These are phyloP conservation scores for Eurosta solidaginis DNA, from an alignment of 1,140 invertebrate genomes.

Conservation along the genomic window DNA sequence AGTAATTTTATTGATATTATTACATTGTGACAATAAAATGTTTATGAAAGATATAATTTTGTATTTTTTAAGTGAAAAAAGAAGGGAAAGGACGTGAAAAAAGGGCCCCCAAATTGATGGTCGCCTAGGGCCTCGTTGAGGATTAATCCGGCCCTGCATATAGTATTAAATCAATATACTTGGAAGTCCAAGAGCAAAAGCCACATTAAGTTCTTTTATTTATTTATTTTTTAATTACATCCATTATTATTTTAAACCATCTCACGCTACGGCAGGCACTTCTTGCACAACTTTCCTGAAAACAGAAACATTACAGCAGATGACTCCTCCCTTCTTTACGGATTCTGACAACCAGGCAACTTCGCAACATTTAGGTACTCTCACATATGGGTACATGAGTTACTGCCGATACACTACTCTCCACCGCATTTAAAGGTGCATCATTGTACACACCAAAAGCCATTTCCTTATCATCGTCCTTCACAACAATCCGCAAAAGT, in stretches of 20 bases:
- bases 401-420: background rate
- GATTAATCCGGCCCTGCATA: no score
- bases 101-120: no score
- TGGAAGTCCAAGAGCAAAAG: background rate
- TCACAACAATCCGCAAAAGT: slow-evolving; percentile 32
- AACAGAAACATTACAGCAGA: background rate
- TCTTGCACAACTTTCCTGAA: background rate
- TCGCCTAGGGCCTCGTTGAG: no score
- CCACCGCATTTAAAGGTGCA: background rate
- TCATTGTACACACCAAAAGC: slow-evolving; percentile 33
- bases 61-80: no score
- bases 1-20: no score
- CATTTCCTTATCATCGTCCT: slow-evolving; percentile 8
- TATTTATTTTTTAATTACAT: background rate
- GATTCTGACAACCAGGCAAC: slow-evolving; percentile 4
- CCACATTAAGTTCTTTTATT: no score
- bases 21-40: no score
- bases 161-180: no score
- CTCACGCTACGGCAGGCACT: background rate
- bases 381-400: slow-evolving; percentile 7
- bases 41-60: no score
- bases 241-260: background rate
- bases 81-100: no score
- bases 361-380: slow-evolving; percentile 10
- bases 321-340: background rate